Conservation (phyloP, 2,113 vertebrate species). For the Gymnogyps californianus region DNA sequence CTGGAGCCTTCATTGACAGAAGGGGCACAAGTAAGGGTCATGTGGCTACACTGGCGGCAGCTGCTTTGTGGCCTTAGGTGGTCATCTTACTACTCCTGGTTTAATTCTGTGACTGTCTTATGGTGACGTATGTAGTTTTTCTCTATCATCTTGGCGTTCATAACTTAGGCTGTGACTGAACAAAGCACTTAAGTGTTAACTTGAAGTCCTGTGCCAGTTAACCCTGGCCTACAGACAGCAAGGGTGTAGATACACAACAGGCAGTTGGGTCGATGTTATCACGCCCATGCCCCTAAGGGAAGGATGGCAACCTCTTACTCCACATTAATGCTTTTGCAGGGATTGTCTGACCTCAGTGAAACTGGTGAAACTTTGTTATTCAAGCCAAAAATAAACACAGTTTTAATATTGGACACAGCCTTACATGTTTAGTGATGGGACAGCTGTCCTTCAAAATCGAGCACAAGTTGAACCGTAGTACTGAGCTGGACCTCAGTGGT, state of each 20-base stretch:
- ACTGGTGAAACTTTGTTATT: neutral
- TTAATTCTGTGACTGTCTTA: neutral
- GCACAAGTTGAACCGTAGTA: neutral
- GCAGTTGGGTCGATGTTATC: neutral
- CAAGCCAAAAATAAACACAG: neutral
- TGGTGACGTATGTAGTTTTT: neutral
- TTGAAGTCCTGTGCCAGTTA: neutral
- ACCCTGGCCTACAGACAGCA: neutral
- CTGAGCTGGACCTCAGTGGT: neutral
- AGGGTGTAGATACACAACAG: neutral
- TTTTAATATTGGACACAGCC: neutral
- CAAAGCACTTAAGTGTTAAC: neutral
- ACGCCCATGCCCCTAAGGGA: neutral
- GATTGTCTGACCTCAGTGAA: neutral
- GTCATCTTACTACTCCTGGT: neutral
- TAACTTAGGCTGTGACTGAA: neutral
- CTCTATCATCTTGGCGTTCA: neutral
- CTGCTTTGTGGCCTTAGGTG: neutral
- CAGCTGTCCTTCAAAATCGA: neutral
- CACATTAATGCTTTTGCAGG: neutral
- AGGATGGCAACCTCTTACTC: neutral
- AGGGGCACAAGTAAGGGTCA: neutral
- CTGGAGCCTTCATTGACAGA: neutral
- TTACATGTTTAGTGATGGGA: neutral
- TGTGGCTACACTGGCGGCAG: neutral